Evolutionary conservation across 2,888 invertebrate genomes (phyloP).

Genomic region (Acronicta psi): DNA sequence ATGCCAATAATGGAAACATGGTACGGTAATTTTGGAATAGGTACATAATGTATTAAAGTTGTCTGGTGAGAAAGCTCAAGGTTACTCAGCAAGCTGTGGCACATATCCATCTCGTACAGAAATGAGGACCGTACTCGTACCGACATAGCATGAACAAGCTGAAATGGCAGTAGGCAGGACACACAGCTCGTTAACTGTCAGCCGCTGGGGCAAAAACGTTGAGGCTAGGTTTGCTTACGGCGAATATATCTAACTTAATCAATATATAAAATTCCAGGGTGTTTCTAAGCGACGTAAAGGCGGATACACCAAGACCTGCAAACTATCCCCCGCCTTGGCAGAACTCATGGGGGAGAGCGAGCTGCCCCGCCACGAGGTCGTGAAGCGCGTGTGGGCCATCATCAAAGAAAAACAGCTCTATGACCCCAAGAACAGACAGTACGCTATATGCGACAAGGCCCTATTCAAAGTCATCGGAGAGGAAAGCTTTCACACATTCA

Average conservation of each 20-base stretch:
- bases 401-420: constrained; percentile 96
- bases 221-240: no score
- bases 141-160: no score
- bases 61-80: no score
- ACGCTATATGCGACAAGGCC: constrained; percentile 97
- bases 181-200: no score
- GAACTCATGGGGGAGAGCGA: constrained; percentile 95
- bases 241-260: background rate
- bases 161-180: no score
- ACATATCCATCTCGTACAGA: no score
- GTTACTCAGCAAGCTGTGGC: no score
- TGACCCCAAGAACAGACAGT: constrained; percentile 98
- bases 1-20: no score
- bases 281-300: constrained; percentile 73
- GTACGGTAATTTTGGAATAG: no score
- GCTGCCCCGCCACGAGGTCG: constrained; percentile 96
- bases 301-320: constrained; percentile 95
- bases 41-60: no score
- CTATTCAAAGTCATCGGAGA: constrained; percentile 96
- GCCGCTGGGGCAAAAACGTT: no score
- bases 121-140: no score
- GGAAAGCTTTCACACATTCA: constrained; percentile 97
- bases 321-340: constrained; percentile 95
- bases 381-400: constrained; percentile 96
- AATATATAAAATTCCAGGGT: constrained; percentile 24